Base-by-base conservation (phyloP, 2,888 invertebrate species). In the Celastrina argiolus region DNA sequence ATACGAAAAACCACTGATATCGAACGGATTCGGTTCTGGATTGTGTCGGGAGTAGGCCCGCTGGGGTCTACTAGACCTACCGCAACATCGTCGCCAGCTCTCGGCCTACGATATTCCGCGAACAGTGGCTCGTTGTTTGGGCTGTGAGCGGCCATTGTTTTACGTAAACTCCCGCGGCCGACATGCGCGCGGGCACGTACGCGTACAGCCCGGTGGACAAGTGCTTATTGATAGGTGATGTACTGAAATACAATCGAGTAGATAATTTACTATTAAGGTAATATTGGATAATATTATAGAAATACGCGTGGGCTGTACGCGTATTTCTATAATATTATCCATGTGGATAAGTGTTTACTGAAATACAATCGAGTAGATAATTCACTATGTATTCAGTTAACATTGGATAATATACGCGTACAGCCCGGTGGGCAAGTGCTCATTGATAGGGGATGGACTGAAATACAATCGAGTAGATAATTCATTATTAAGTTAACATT, bases 51-150 rank as follows among this genome's bases (percentile, higher is more conserved):
- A n/a, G n/a, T n/a, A n/a, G n/a, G n/a, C n/a, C n/a, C n/a, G n/a
- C n/a, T n/a, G n/a, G n/a, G n/a, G n/a, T n/a, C n/a, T n/a, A 51
- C 18, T 18, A 22, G 22, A 51, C 51, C 51, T 45, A 22, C 45
- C 45, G 8, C 51, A 45, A 18, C 31, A n/a, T 45, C 28, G 16
- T 45, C 45, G n/a, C 36, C 36, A 36, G 58, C 61, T 64, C 69
- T 70, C 61, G 74, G 59, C 14, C 59, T 66, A 66, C n/a, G 31
- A 66, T 79, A 75, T 87, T 83, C 83, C 71, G 68, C 80, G 85
- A 84, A 88, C 86, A 86, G 85, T 82, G 79, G 86, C 79, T 78
- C 78, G 79, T 85, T 87, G 83, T 87, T 79, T 68, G 65, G 66
- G 69, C 65, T 64, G 67, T 70, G 70, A 70, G 72, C 66, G 68